Conservation (phyloP, 2,888 invertebrate species). For the Drosophila pseudotalamancana region DNA sequence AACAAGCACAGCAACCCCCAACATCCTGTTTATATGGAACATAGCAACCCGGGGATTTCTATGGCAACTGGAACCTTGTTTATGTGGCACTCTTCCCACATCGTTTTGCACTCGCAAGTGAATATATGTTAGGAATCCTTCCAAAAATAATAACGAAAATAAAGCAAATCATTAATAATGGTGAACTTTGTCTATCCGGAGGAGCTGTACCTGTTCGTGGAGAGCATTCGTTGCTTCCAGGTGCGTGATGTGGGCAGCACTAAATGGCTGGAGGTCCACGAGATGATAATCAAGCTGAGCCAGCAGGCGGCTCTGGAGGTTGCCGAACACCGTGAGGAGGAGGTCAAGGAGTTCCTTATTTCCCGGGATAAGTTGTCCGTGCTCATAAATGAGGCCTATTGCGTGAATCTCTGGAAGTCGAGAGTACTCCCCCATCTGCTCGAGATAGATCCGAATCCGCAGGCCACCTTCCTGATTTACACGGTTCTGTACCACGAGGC, state of each 20-base stretch:
- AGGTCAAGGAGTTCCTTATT: conserved; percentile 92
- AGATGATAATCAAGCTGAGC: conserved; percentile 92
- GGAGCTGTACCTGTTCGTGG: conserved; percentile 90
- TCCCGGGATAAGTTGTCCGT: conserved; percentile 85
- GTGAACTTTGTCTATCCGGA: conserved; percentile 87
- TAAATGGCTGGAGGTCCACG: conserved; percentile 93
- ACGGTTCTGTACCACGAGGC: conserved; percentile 93
- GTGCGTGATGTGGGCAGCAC: conserved; percentile 89
- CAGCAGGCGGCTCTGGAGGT: conserved; percentile 95
- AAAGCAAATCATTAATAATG: conserved; percentile 47
- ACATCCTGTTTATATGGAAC: not conserved
- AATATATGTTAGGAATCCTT: conserved; percentile 1
- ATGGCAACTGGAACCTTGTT: conserved; percentile 35
- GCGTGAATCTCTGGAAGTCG: conserved; percentile 93
- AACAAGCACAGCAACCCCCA: not conserved
- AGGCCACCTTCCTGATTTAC: conserved; percentile 90
- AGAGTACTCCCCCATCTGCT: conserved; percentile 92
- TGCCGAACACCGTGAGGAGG: conserved; percentile 90
- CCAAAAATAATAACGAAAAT: not conserved
- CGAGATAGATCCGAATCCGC: conserved; percentile 88
- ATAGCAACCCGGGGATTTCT: conserved; percentile 25
- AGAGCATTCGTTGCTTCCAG: conserved; percentile 88
- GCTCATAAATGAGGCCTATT: conserved; percentile 92
- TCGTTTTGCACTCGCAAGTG: conserved; percentile 5
- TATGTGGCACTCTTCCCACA: not conserved